A percentile compares a stretch with the other conserved stretches of the same genome.
Conservation (phyloP, 2,113 vertebrate species). For the Galemys pyrenaicus region DNA sequence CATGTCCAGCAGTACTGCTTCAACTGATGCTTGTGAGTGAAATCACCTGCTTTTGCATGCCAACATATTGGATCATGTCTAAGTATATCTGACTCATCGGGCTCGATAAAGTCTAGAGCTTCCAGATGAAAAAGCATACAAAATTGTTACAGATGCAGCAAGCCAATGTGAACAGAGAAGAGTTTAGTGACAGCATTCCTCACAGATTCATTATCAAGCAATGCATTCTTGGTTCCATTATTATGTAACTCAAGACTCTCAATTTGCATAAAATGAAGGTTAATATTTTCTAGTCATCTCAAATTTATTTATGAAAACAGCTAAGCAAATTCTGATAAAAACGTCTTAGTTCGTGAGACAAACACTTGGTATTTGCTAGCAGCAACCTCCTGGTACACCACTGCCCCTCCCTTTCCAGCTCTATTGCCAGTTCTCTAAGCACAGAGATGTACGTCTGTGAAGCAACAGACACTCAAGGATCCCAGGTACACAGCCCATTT, state of each 20-base stretch:
- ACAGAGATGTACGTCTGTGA: too few relatives aligned
- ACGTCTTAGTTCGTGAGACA: too few relatives aligned
- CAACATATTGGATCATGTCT: constrained; percentile 5
- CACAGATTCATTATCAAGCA: not conserved
- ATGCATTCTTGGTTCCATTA: not conserved
- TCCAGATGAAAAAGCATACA: not conserved
- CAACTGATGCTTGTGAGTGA: not conserved
- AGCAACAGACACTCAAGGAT: too few relatives aligned
- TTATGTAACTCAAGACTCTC: not conserved
- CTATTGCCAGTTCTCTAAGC: too few relatives aligned
- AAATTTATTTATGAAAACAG: not conserved
- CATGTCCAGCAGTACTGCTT: not conserved
- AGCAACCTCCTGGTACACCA: too few relatives aligned
- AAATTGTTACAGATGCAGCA: not conserved
- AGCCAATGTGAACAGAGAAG: not conserved
- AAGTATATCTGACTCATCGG: not conserved
- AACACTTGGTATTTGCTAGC: too few relatives aligned
- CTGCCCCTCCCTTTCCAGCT: too few relatives aligned
- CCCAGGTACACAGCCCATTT: too few relatives aligned
- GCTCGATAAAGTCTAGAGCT: not conserved
- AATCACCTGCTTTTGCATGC: not conserved
- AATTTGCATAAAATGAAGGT: not conserved
- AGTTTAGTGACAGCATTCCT: not conserved
- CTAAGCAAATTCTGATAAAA: not conserved
- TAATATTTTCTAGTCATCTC: not conserved